phyloP scores from a whole-genome alignment of 2,113 vertebrate species.

The Pollachius pollachius region DNA sequence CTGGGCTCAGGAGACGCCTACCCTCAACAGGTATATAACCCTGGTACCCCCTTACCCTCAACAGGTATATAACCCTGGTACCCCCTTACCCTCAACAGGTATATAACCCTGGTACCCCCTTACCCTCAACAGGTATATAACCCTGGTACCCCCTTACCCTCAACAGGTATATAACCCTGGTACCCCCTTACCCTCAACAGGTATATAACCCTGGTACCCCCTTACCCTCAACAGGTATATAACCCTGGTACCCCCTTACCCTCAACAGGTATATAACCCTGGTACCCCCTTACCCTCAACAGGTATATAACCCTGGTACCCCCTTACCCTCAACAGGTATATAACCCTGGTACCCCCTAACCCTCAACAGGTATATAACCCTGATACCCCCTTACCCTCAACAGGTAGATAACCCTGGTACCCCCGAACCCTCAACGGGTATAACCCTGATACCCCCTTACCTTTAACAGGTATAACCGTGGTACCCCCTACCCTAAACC shows the following conservation, averaged over 20 bases:
- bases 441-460: slow-evolving; percentile 2
- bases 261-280: neutral
- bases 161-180: slow-evolving; percentile 84
- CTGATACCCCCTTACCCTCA: neutral
- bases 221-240: slow-evolving; percentile 86
- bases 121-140: neutral
- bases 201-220: neutral
- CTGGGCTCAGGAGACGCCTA: slow-evolving; percentile 98
- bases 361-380: slow-evolving; percentile 85
- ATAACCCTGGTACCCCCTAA: neutral
- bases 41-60: neutral
- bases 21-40: slow-evolving; percentile 88
- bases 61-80: neutral
- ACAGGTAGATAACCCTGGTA: neutral
- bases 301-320: slow-evolving; percentile 73
- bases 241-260: too few relatives aligned
- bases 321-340: neutral
- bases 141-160: slow-evolving; percentile 36
- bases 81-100: slow-evolving; percentile 85
- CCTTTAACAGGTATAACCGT: slow-evolving; percentile 79
- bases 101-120: slow-evolving; percentile 53
- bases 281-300: slow-evolving; percentile 71
- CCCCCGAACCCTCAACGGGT: slow-evolving; percentile 83
- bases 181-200: neutral
- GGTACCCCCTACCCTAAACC: neutral